These are phyloP conservation scores for Cantharis rufa DNA, from an alignment of 2,888 invertebrate genomes.

Conservation along the genomic window DNA sequence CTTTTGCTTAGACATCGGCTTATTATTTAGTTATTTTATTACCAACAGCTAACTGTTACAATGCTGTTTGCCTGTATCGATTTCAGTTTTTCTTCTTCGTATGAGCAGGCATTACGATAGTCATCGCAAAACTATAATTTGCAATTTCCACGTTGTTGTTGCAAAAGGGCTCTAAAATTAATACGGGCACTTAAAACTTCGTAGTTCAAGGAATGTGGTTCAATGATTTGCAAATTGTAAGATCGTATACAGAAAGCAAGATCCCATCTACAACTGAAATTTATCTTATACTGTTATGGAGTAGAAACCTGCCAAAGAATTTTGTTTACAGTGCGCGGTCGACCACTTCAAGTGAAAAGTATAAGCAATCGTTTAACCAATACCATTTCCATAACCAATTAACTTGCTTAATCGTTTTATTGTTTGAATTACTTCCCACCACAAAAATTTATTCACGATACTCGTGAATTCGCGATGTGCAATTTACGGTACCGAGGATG, in stretches of 20 bases:
- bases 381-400: background rate
- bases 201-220: background rate
- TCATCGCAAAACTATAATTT: too few relatives aligned
- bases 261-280: background rate
- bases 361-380: background rate
- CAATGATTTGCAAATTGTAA: background rate
- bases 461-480: background rate
- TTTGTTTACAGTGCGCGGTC: background rate
- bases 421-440: background rate
- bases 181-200: background rate
- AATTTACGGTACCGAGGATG: background rate
- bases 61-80: background rate
- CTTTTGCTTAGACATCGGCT: slow-evolving; percentile 36
- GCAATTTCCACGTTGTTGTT: too few relatives aligned
- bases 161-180: background rate
- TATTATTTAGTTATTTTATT: slow-evolving; percentile 37
- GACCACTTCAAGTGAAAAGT: background rate
- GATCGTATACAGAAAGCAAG: background rate
- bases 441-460: background rate
- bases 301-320: background rate
- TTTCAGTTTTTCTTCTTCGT: background rate
- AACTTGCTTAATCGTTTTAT: background rate
- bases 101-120: background rate
- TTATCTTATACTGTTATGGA: background rate
- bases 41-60: background rate